Conservation (phyloP, 2,888 invertebrate species). For the Tetranychus piercei region DNA sequence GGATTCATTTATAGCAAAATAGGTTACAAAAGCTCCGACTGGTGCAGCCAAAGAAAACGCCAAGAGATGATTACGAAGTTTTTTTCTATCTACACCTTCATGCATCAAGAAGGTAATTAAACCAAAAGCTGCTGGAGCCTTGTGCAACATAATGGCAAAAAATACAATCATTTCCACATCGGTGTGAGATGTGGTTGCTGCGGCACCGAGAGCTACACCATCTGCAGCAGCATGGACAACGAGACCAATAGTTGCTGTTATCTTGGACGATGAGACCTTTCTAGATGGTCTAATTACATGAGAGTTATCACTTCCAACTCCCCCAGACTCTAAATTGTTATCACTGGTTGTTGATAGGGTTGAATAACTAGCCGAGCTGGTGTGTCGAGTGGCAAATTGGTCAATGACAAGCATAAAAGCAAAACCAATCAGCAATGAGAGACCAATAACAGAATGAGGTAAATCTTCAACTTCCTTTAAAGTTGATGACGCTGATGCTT, state of each 20-base stretch:
- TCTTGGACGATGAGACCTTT: constrained; percentile 51
- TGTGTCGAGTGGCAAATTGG: constrained; percentile 41
- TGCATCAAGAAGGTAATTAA: constrained; percentile 90
- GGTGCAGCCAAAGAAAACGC: constrained; percentile 88
- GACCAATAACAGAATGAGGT: constrained; percentile 64
- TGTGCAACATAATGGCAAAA: constrained; percentile 95
- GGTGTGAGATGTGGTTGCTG: constrained; percentile 82
- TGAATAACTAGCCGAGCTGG: constrained; percentile 6
- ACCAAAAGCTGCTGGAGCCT: constrained; percentile 97
- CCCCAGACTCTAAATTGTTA: neutral
- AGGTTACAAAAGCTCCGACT: constrained; percentile 66
- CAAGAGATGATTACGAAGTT: constrained; percentile 69
- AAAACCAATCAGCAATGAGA: constrained; percentile 82
- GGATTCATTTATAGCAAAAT: constrained; percentile 77
- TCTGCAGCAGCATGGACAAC: constrained; percentile 98
- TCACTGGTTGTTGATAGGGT: neutral
- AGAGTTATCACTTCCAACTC: neutral
- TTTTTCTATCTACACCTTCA: constrained; percentile 70
- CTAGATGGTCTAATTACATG: constrained; percentile 29
- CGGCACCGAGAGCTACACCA: constrained; percentile 92
- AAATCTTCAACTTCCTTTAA: constrained; percentile 33
- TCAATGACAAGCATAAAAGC: constrained; percentile 94
- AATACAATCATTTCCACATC: constrained; percentile 96
- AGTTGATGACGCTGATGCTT: constrained; percentile 1
- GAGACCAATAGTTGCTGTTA: constrained; percentile 85